Conservation (phyloP, 1,140 invertebrate genomes). For the Macrobrachium rosenbergii region DNA sequence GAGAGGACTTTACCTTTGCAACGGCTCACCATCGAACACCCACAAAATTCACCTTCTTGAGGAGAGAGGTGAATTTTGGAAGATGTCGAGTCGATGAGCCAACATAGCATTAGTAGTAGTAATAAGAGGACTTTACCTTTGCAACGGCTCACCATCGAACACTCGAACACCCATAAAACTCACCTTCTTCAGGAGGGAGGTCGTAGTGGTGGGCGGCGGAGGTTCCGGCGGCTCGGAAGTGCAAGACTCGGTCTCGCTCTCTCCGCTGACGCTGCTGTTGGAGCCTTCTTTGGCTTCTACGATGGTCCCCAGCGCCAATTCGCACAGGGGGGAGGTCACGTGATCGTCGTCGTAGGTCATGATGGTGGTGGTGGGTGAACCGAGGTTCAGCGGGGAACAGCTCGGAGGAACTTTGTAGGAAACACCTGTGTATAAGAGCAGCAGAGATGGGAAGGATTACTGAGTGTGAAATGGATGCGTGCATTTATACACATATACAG, state of each 20-base stretch:
- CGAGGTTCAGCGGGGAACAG: neutral
- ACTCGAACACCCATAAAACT: neutral
- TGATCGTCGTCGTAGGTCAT: conserved; percentile 35
- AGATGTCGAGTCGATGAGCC: too few relatives aligned
- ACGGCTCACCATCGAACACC: too few relatives aligned
- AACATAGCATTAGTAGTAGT: too few relatives aligned
- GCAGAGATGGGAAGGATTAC: neutral
- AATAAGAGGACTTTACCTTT: too few relatives aligned
- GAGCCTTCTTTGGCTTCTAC: conserved; percentile 46
- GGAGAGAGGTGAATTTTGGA: too few relatives aligned
- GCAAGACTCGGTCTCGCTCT: neutral
- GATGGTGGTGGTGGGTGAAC: neutral
- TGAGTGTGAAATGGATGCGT: neutral
- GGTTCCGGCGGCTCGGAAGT: neutral
- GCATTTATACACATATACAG: neutral
- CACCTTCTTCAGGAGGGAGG: neutral
- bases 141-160: too few relatives aligned
- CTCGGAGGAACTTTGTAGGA: neutral
- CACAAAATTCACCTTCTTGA: too few relatives aligned
- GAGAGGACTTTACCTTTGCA: too few relatives aligned
- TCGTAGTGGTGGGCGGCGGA: neutral
- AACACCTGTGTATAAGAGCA: too few relatives aligned
- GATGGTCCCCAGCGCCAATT: conserved; percentile 42
- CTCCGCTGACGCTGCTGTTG: conserved; percentile 32
- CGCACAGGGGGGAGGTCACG: conserved; percentile 40